These are phyloP conservation scores for Octopus bimaculoides DNA, from an alignment of 1,140 invertebrate species.

Conservation along the genomic window DNA sequence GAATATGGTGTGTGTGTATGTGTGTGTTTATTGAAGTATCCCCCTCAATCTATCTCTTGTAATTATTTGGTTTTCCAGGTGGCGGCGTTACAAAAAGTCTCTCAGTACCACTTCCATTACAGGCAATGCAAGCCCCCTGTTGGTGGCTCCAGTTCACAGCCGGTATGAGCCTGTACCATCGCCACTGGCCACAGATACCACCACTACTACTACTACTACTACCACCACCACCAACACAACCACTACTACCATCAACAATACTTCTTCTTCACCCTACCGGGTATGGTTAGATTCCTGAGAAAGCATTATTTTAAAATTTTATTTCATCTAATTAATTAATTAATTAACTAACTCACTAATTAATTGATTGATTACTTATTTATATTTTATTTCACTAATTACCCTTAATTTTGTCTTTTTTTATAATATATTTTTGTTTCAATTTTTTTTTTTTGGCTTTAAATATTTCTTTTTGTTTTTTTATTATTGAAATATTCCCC, in stretches of 20 bases:
- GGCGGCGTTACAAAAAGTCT: constrained; percentile 7
- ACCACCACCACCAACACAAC: no score
- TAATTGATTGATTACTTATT: no score
- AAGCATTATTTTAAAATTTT: not conserved
- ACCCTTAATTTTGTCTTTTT: no score
- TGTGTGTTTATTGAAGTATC: no score
- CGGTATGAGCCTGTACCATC: not conserved
- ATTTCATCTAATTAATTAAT: no score
- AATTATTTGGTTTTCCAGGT: constrained; percentile 11
- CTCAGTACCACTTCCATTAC: constrained; percentile 3
- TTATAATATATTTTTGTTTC: no score
- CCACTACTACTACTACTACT: not conserved
- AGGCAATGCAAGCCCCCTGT: not conserved
- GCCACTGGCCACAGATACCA: not conserved
- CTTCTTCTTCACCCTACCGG: constrained; percentile 2
- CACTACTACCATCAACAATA: not conserved
- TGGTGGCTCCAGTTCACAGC: not conserved
- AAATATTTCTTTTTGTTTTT: no score
- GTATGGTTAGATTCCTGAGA: not conserved
- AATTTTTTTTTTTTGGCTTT: no score
- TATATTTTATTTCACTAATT: no score
- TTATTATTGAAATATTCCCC: no score
- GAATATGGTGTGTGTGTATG: no score
- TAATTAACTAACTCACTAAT: no score
- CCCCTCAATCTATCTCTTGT: not conserved